These are phyloP conservation scores for Lithophane leautieri DNA, from an alignment of 2,888 invertebrate species.

Conservation along the genomic window DNA sequence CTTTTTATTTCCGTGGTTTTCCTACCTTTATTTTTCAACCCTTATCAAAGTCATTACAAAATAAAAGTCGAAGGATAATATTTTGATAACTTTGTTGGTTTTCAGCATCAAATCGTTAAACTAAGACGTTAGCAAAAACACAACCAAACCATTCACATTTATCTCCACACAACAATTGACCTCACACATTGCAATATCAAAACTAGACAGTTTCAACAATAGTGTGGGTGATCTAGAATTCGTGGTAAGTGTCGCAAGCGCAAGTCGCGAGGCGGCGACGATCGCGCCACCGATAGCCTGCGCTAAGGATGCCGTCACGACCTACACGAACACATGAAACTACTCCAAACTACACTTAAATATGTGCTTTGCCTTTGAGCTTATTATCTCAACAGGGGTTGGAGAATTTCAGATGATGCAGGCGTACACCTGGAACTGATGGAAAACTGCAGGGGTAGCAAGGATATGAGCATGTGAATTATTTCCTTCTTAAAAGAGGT, in stretches of 20 bases:
- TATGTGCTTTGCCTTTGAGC: slow-evolving; percentile 22
- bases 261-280: slow-evolving; percentile 60
- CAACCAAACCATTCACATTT: not conserved
- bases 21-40: not conserved
- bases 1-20: not conserved
- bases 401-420: not conserved
- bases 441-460: not conserved
- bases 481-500: not conserved
- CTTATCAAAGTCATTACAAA: not conserved
- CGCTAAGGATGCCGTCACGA: slow-evolving; percentile 69
- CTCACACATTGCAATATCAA: slow-evolving; percentile 48
- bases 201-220: slow-evolving; percentile 56
- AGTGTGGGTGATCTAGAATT: slow-evolving; percentile 64
- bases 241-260: slow-evolving; percentile 61
- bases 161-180: slow-evolving; percentile 28
- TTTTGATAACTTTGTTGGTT: not conserved
- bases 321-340: slow-evolving; percentile 59
- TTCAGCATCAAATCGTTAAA: not conserved
- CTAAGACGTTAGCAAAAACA: not conserved
- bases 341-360: slow-evolving; percentile 25
- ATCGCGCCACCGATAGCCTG: slow-evolving; percentile 69
- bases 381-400: slow-evolving; percentile 33
- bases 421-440: not conserved
- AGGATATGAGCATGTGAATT: not conserved
- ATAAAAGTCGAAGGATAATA: not conserved